phyloP scores from a whole-genome alignment of 2,888 invertebrate species.

The Pedicia rivosa region DNA sequence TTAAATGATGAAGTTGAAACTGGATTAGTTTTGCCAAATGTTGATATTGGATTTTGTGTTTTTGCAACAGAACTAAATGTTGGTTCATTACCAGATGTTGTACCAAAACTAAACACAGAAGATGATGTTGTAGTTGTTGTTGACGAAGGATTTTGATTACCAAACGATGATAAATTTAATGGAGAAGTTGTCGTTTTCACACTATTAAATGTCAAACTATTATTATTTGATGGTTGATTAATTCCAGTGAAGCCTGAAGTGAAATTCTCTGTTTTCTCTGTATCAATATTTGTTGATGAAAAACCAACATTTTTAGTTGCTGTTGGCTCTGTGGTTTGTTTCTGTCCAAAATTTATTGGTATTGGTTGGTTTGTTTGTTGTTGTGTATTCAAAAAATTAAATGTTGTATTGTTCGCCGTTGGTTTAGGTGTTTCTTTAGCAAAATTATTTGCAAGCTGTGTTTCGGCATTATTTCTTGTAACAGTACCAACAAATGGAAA shows the following conservation, averaged over 20 bases:
- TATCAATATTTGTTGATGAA: too few relatives aligned
- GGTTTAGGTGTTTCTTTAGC: too few relatives aligned
- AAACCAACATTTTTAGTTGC: not conserved
- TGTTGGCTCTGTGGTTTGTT: not conserved
- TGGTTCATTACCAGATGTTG: too few relatives aligned
- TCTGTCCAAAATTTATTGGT: not conserved
- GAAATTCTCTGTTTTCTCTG: too few relatives aligned
- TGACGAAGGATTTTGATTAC: too few relatives aligned
- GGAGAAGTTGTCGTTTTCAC: not conserved
- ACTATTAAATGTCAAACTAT: not conserved
- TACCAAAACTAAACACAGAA: too few relatives aligned
- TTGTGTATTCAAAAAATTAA: not conserved
- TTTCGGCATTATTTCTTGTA: not conserved
- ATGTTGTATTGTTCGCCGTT: not conserved
- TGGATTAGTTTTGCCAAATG: too few relatives aligned
- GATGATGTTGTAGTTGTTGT: too few relatives aligned
- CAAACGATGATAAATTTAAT: not conserved
- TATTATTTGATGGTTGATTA: not conserved
- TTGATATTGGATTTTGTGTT: too few relatives aligned
- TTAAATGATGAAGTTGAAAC: too few relatives aligned
- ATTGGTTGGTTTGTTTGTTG: not conserved
- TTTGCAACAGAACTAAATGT: too few relatives aligned
- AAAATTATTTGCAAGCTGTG: not conserved
- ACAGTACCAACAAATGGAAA: not conserved
- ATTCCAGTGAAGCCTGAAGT: not conserved